Evolutionary conservation across 2,797 vertebrate genomes (phyloP).

Genomic region (Chromobotia macracanthus): DNA sequence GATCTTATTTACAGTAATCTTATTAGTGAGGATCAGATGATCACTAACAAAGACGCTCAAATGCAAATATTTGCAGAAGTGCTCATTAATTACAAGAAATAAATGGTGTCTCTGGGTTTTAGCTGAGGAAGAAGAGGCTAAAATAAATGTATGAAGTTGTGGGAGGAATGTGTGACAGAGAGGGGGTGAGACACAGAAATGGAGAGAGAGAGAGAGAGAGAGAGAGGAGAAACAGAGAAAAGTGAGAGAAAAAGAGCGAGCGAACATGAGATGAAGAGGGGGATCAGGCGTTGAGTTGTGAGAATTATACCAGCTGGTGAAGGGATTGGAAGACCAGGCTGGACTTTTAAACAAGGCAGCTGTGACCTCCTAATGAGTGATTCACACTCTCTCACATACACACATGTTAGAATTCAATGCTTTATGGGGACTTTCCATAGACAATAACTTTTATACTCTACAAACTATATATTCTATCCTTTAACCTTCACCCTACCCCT

Average conservation of each 20-base stretch:
- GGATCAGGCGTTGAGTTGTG: conserved; percentile 43
- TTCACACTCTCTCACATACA: conserved; percentile 50
- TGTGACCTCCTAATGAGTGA: conserved; percentile 50
- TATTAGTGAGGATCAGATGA: conserved; percentile 54
- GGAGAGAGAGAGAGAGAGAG: not conserved
- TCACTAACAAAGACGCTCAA: conserved; percentile 19
- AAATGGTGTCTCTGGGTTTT: not conserved
- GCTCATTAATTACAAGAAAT: conserved; percentile 24
- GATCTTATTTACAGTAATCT: conserved; percentile 56
- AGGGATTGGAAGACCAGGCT: conserved; percentile 48
- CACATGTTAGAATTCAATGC: not conserved
- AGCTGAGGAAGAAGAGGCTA: conserved; percentile 17
- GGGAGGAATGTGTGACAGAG: conserved; percentile 41
- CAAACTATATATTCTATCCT: too few species aligned
- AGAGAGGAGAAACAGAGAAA: not conserved
- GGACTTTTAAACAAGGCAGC: conserved; percentile 54
- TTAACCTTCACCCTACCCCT: too few species aligned
- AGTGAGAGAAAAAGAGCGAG: conserved; percentile 2
- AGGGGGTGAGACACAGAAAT: conserved; percentile 8
- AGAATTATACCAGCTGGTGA: conserved; percentile 58
- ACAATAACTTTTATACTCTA: too few species aligned
- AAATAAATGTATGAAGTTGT: conserved; percentile 49
- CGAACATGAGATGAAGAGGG: conserved; percentile 36
- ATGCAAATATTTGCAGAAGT: conserved; percentile 9
- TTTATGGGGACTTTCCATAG: too few species aligned